These are phyloP conservation scores for Xestia c-nigrum DNA, from an alignment of 2,888 invertebrate genomes.

Conservation along the genomic window DNA sequence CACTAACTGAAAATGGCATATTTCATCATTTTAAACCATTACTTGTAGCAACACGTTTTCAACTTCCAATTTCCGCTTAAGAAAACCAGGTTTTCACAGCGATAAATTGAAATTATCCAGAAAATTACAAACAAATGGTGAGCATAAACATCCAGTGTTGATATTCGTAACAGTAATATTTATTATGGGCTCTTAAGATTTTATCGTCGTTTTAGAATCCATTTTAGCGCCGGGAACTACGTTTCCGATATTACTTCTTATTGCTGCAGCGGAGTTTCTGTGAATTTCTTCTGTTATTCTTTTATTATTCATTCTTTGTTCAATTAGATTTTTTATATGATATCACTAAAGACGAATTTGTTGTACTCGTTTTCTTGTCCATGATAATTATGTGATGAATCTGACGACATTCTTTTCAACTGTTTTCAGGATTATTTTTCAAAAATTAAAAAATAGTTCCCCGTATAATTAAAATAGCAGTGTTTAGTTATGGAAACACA, in stretches of 20 bases:
- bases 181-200: conserved; percentile 54
- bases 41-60: background rate
- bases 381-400: background rate
- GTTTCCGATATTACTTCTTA: conserved; percentile 17
- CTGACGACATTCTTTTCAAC: background rate
- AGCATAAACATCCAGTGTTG: conserved; percentile 33
- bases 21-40: background rate
- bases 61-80: conserved; percentile 19
- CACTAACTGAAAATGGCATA: background rate
- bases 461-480: background rate
- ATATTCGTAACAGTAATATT: conserved; percentile 48
- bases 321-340: background rate
- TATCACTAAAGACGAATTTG: background rate
- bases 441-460: background rate
- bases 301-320: background rate
- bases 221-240: conserved; percentile 22
- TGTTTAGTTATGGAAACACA: conserved; percentile 9
- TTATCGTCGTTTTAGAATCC: conserved; percentile 45
- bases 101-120: conserved; percentile 49
- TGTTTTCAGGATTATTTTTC: background rate
- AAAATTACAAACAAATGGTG: conserved; percentile 45
- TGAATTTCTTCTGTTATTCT: background rate
- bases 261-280: conserved; percentile 9
- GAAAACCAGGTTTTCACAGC: conserved; percentile 14
- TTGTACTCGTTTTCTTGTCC: background rate